A percentile compares a stretch with the other conserved stretches of the same genome.
Conservation (phyloP, 1,140 invertebrate species). For the Brachionus paranguensis region DNA sequence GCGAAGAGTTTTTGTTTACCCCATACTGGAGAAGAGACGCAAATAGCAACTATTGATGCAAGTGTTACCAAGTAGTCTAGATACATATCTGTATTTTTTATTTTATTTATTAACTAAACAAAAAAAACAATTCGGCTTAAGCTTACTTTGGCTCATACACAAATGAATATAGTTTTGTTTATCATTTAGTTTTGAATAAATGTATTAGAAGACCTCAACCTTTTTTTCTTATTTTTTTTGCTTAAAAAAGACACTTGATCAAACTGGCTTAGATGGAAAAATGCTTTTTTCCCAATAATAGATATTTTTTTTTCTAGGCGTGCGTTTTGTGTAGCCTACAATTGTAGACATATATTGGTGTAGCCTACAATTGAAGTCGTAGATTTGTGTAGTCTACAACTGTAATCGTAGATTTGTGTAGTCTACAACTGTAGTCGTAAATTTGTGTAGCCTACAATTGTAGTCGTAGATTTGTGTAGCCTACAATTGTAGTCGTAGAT, state of each 20-base stretch:
- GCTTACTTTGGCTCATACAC: background rate
- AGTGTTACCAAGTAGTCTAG: background rate
- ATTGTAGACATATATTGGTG: no score
- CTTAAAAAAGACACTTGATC: background rate
- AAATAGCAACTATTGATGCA: background rate
- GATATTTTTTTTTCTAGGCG: no score
- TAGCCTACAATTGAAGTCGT: no score
- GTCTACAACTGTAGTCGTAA: no score
- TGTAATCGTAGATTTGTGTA: no score
- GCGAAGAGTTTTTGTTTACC: background rate
- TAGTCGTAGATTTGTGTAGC: no score
- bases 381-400: no score
- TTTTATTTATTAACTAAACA: background rate
- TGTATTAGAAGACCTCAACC: background rate
- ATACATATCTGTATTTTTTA: background rate
- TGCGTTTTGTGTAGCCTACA: no score
- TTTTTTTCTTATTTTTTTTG: background rate
- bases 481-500: no score
- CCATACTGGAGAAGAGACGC: background rate
- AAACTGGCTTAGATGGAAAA: background rate
- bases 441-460: no score
- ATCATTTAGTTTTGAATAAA: background rate
- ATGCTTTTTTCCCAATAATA: no score
- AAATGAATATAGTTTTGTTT: background rate
- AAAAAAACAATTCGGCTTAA: background rate